Evolutionary conservation across 2,113 vertebrate genomes (phyloP).

Genomic region (Brienomyrus brachyistius): DNA sequence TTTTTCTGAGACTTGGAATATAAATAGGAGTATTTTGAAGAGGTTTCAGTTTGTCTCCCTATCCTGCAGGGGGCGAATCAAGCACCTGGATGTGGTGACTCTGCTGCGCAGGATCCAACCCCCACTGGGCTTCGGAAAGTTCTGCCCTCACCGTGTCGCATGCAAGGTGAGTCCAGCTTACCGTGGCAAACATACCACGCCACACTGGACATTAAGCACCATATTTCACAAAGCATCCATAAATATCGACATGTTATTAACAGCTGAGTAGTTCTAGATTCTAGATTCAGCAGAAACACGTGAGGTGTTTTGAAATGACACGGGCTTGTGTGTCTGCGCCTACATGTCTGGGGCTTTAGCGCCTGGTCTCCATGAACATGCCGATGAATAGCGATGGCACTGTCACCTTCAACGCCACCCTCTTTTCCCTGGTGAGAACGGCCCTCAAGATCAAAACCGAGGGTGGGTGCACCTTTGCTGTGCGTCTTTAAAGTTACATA

Average conservation of each 20-base stretch:
- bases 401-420: conserved; percentile 86
- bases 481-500: neutral
- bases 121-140: conserved; percentile 87
- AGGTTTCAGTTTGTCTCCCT: neutral
- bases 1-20: neutral
- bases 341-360: conserved; percentile 47
- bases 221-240: neutral
- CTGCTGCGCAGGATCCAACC: conserved; percentile 85
- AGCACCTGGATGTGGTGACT: conserved; percentile 89
- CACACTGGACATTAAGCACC: neutral
- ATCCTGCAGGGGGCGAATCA: conserved; percentile 76
- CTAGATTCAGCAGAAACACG: neutral
- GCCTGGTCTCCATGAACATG: conserved; percentile 93
- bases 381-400: conserved; percentile 88
- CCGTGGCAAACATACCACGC: neutral
- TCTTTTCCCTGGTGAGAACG: conserved; percentile 83
- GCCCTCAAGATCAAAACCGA: conserved; percentile 93
- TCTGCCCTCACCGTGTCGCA: conserved; percentile 84
- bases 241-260: neutral
- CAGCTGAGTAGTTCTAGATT: neutral
- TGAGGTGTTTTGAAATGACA: neutral
- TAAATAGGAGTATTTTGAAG: neutral
- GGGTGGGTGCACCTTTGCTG: conserved; percentile 54
- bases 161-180: conserved; percentile 67
- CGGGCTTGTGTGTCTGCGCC: neutral